Percentiles rank a stretch among this genome's conserved stretches.
These are phyloP conservation scores for Parotia lawesii DNA, from an alignment of 2,113 vertebrate species.

Conservation along the genomic window DNA sequence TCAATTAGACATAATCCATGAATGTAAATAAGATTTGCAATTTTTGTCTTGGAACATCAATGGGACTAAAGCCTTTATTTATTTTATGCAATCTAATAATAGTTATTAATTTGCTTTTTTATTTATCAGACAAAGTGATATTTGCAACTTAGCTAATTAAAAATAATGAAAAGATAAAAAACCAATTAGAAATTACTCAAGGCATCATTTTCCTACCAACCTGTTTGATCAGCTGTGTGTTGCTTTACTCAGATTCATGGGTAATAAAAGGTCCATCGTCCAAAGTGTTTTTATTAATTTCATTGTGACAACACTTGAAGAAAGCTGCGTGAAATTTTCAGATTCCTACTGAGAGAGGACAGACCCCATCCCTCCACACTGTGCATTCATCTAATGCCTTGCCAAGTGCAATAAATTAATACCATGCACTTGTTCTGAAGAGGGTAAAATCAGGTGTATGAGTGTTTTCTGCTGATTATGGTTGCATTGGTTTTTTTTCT, in stretches of 20 bases:
- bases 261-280: not conserved
- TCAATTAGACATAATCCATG: slow-evolving; percentile 37
- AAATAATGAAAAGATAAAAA: not conserved
- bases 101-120: not conserved
- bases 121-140: not conserved
- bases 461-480: not conserved
- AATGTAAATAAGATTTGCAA: slow-evolving; percentile 33
- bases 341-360: not conserved
- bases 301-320: not conserved
- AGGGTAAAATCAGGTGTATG: not conserved
- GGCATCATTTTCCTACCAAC: not conserved
- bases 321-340: not conserved
- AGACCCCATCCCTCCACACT: not conserved
- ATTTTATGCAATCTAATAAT: not conserved
- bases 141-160: not conserved
- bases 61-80: not conserved
- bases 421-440: not conserved
- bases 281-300: not conserved
- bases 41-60: slow-evolving; percentile 10
- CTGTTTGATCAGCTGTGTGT: not conserved
- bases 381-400: not conserved
- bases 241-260: not conserved
- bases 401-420: not conserved
- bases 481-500: not conserved
- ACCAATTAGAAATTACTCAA: not conserved